Evolutionary conservation across 2,113 vertebrate species (phyloP).

Genomic region (Drymodes brunneopygia): DNA sequence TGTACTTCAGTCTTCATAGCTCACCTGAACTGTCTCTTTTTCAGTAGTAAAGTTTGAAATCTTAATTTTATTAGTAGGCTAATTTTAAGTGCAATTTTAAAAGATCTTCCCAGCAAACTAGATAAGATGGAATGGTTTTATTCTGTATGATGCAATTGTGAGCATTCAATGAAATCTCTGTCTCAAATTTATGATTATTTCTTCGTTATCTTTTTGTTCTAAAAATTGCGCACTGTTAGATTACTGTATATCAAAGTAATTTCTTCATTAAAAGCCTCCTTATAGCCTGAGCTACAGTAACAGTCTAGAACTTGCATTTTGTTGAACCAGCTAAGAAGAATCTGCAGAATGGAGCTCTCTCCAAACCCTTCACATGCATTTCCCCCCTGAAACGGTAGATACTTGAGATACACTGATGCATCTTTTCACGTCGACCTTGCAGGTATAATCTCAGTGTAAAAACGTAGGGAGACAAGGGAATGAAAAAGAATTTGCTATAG

Average conservation of each 20-base stretch:
- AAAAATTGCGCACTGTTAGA: neutral
- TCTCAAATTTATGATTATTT: neutral
- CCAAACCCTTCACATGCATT: neutral
- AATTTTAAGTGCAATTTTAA: neutral
- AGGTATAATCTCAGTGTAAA: neutral
- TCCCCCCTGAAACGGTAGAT: neutral
- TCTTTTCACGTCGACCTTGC: neutral
- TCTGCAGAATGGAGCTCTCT: neutral
- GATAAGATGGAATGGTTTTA: neutral
- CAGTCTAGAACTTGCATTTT: neutral
- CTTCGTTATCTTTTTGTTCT: neutral
- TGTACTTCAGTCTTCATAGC: neutral
- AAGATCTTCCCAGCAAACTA: neutral
- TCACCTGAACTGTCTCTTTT: neutral
- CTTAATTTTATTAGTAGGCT: neutral
- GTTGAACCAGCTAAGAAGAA: neutral
- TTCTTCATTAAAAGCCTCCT: neutral
- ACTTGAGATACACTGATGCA: accelerated
- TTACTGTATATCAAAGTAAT: neutral
- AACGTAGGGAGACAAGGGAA: neutral
- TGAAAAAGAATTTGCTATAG: neutral
- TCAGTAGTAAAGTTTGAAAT: neutral
- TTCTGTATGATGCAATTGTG: neutral
- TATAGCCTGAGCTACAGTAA: neutral
- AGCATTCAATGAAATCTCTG: neutral